A percentile compares a stretch with the other conserved stretches of the same genome.
phyloP scores from a whole-genome alignment of 1,140 invertebrate genomes.

The Planococcus citri region DNA sequence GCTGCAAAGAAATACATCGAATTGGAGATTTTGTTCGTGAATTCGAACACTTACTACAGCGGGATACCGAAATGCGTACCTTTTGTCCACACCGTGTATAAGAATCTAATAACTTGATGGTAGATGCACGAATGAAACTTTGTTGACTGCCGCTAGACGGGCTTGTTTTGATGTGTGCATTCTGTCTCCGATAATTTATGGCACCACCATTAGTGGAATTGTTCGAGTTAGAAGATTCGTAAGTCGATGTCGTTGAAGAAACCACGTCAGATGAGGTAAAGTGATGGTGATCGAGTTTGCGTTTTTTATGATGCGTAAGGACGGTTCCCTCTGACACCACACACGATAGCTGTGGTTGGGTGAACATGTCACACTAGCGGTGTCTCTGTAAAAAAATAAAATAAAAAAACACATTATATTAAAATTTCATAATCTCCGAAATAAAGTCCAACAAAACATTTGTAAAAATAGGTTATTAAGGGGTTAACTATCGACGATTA shows the following conservation, averaged over 20 bases:
- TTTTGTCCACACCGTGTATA: slow-evolving; percentile 56
- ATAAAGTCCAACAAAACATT: neutral
- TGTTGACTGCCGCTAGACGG: slow-evolving; percentile 32
- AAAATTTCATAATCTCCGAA: neutral
- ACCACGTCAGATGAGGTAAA: slow-evolving; percentile 16
- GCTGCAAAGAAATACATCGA: slow-evolving; percentile 34
- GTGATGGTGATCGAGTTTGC: slow-evolving; percentile 26
- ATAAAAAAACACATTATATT: neutral
- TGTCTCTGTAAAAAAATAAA: slow-evolving; percentile 9
- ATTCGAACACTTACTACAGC: neutral
- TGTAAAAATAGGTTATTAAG: neutral
- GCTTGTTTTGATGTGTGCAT: slow-evolving; percentile 24
- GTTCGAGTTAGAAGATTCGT: slow-evolving; percentile 13
- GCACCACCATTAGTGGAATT: slow-evolving; percentile 9
- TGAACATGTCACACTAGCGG: slow-evolving; percentile 25
- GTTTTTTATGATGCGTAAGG: slow-evolving; percentile 26
- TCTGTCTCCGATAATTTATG: slow-evolving; percentile 24
- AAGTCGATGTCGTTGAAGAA: neutral
- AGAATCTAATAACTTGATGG: slow-evolving; percentile 57
- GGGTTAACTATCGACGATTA: neutral
- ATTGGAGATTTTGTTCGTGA: neutral
- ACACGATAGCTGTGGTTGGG: slow-evolving; percentile 16
- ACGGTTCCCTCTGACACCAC: slow-evolving; percentile 19
- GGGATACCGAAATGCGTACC: slow-evolving; percentile 34
- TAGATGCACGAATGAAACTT: slow-evolving; percentile 52